Conservation (phyloP, 2,113 vertebrate species). For the Corythornis vintsioides region DNA sequence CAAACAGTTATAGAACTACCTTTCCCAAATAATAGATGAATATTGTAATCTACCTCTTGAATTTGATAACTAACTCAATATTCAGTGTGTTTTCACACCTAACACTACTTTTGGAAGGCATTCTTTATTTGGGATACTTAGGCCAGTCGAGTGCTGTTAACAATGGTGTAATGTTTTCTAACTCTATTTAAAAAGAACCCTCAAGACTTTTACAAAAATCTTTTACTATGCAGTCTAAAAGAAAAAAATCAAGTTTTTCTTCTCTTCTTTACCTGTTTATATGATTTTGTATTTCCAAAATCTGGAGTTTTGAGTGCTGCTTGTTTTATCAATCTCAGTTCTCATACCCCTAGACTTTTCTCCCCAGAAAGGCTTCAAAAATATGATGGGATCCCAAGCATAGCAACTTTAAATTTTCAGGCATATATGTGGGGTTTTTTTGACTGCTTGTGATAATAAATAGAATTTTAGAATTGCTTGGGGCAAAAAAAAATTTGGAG, state of each 20-base stretch:
- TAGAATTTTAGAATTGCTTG: not conserved
- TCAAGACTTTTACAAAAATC: not conserved
- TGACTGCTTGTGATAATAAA: not conserved
- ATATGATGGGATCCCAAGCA: not conserved
- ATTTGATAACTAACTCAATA: not conserved
- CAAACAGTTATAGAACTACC: not conserved
- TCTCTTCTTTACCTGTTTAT: not conserved
- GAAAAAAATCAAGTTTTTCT: not conserved
- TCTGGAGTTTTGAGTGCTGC: not conserved
- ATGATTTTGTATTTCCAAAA: not conserved
- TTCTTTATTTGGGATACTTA: not conserved
- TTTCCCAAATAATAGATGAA: not conserved
- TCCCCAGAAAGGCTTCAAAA: not conserved
- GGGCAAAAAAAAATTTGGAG: not conserved
- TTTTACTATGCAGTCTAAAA: not conserved
- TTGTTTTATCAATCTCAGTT: not conserved
- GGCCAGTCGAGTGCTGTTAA: not conserved
- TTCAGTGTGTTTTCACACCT: not conserved
- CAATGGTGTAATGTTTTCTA: not conserved
- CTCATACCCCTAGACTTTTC: not conserved
- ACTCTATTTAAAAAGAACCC: not conserved
- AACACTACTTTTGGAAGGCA: not conserved
- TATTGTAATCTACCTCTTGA: not conserved
- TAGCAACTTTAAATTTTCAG: not conserved
- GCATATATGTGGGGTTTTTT: not conserved